Evolutionary conservation across 1,140 invertebrate genomes (phyloP).

Genomic region (Drosophila chauvacae): DNA sequence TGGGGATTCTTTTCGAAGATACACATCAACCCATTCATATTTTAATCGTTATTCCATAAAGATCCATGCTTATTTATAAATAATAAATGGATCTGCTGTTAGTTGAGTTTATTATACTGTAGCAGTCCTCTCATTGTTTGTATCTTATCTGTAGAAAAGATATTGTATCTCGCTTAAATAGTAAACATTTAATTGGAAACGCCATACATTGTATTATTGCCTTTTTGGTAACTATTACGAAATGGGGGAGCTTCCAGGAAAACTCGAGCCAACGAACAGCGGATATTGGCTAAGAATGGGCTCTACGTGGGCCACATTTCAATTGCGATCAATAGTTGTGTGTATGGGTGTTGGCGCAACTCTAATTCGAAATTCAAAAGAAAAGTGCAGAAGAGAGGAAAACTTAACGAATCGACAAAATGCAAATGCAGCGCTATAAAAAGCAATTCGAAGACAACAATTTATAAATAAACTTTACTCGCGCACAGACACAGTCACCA

Average conservation of each 20-base stretch:
- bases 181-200: conserved; percentile 13
- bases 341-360: conserved; percentile 11
- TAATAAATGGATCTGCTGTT: neutral
- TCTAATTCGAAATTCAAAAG: conserved; percentile 32
- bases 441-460: conserved; percentile 62
- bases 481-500: conserved; percentile 3
- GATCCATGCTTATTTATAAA: neutral
- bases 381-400: conserved; percentile 35
- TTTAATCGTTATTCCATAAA: neutral
- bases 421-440: conserved; percentile 55
- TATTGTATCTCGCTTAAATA: conserved; percentile 19
- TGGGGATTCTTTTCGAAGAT: neutral
- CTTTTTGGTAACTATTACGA: conserved; percentile 2
- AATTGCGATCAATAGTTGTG: conserved; percentile 34
- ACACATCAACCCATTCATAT: neutral
- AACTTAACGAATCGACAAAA: conserved; percentile 45
- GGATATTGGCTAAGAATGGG: conserved; percentile 36
- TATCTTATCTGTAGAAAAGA: conserved; percentile 1
- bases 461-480: conserved; percentile 64
- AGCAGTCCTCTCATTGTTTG: neutral
- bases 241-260: conserved; percentile 16
- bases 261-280: conserved; percentile 1
- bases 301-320: conserved; percentile 54
- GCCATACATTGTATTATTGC: neutral
- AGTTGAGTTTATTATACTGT: neutral